Base-by-base conservation (phyloP, 2,888 invertebrate species). In the Bellardia bayeri region DNA sequence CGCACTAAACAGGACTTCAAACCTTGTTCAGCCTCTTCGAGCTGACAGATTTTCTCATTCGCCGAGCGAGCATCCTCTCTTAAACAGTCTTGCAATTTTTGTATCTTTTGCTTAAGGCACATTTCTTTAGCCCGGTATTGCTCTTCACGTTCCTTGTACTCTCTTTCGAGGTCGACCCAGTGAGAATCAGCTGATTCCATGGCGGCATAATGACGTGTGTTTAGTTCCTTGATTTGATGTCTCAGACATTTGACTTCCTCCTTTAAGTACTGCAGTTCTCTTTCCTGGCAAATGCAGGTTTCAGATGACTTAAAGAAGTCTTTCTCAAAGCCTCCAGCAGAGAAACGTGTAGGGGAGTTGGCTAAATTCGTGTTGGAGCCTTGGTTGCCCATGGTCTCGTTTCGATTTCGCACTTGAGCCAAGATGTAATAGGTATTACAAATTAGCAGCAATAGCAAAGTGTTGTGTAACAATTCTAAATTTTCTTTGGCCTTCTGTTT, bases 121-220 rank as follows among this genome's bases (percentile, higher is more conserved):
- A 90, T 90, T 91, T 95, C 95, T 9, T 94, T 94, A 5, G 92
- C 91, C 92, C 56, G 94, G 74, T 88, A 94, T 23, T 95, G 94
- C 63, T 94, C 93, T 51, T 96, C 95, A 89, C 94, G 95, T 90
- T 94, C 94, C 92, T 96, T 95, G 90, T 96, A 96, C 0, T 95
- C 95, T 9, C 94, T 94, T 91, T 96, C 96, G 94, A 96, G 95
- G 90, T 96, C 96, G 0, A 95, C 95, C 95, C 96, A 96, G 93
- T 96, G 95, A 85, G 96, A 95, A 88, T 96, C 96, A 0, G 96
- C 96, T 84, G 96, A 95, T 82, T 96, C 96, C 91, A 97, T 92
- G 90, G 96, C 96, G 90, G 96, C 95, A 90, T 96, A 94, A 90
- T 96, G 96, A 0, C 96, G 95, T 2, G 95, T 94, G 91, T 96